Evolutionary conservation across 2,797 vertebrate species (phyloP), one percentile per base, ranked within the genome.

Genomic region (Gadopsis bispinosus): DNA sequence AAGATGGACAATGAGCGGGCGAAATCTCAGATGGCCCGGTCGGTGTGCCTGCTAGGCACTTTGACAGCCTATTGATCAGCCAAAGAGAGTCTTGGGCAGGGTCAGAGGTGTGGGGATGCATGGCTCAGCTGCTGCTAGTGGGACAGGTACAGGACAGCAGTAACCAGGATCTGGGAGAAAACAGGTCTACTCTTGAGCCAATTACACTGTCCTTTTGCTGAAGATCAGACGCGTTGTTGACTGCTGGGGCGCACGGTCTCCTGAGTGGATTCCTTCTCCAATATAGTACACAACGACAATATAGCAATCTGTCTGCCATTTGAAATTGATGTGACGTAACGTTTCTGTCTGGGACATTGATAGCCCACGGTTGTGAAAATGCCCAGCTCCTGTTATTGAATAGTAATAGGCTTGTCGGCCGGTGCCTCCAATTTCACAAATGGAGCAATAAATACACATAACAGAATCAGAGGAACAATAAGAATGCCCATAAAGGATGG

Each of bases 401-500:
- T 91, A 91, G 91, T 93, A 90, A 92, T 86, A 89, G 90, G 84
- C 91, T 87, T 91, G 91, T 93, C 80, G 83, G 80, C 81, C 70
- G 29, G 69, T 90, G 88, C 92, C 91, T 94, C 90, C 91, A 93
- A 92, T 93, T 93, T 91, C 90, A 89, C 93, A 94, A 92, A 94
- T 93, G 92, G 92, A 94, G 90, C 93, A 93, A 92, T 93, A 93
- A 93, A 93, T 92, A 91, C 88, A 88, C 89, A 88, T 86, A 93
- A 91, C 83, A 84, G 89, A 93, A 93, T 90, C 87, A 91, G 84
- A 74, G 88, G 86, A 87, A 92, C 92, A 93, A 93, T 93, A 90
- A 92, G 91, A 91, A 88, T 37, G 70, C 41, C 85, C 67, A 76
- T 90, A 90, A 92, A 90, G 75, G 80, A 72, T 31, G 77, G 69